These are phyloP conservation scores for Silurus glanis DNA, from an alignment of 2,113 vertebrate species.

Conservation along the genomic window DNA sequence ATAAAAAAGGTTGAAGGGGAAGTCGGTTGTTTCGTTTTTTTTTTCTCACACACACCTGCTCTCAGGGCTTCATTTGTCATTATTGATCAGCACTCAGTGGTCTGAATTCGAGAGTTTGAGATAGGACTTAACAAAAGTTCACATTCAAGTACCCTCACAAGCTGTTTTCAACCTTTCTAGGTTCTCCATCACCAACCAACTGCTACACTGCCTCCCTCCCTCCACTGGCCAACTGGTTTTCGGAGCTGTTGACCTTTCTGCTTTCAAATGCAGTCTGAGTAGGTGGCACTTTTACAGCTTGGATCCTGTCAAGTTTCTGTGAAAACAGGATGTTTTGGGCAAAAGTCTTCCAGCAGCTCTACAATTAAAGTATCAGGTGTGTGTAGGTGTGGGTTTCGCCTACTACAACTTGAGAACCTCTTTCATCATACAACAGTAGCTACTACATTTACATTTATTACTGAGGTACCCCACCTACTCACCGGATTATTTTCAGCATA, in stretches of 20 bases:
- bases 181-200: too few relatives aligned
- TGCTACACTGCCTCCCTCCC: too few relatives aligned
- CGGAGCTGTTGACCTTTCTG: background rate
- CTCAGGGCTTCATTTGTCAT: background rate
- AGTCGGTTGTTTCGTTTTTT: background rate
- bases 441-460: background rate
- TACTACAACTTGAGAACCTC: background rate
- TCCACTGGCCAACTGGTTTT: background rate
- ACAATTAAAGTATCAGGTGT: slow-evolving; percentile 4
- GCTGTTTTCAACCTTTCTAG: too few relatives aligned
- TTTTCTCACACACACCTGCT: background rate
- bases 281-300: background rate
- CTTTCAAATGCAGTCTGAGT: background rate
- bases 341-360: background rate
- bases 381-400: background rate
- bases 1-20: background rate
- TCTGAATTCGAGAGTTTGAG: background rate
- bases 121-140: background rate
- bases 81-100: background rate
- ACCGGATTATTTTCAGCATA: background rate
- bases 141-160: background rate
- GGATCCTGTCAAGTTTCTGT: background rate
- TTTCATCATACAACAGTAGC: background rate
- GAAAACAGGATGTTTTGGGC: slow-evolving; percentile 1
- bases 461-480: background rate